phyloP scores from a whole-genome alignment of 2,113 vertebrate genomes.

The Agelaius phoeniceus region DNA sequence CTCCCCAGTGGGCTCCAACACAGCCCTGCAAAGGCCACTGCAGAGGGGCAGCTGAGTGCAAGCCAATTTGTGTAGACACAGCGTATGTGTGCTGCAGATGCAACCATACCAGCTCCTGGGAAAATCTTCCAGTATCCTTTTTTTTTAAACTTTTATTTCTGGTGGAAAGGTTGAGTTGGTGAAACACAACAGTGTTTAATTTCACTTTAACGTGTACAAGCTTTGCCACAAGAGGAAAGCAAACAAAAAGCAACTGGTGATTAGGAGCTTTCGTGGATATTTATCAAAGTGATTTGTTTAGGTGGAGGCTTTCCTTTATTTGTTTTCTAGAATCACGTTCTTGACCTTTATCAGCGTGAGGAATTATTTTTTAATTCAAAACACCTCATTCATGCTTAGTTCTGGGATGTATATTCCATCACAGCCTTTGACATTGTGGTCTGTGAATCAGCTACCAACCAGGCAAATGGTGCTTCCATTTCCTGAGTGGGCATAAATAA shows the following conservation, averaged over 20 bases:
- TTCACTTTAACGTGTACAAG: not conserved
- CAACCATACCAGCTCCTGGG: accelerated
- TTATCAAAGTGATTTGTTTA: not conserved
- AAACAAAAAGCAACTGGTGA: not conserved
- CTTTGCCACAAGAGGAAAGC: not conserved
- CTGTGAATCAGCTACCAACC: not conserved
- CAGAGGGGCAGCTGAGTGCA: not conserved
- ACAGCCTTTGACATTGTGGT: not conserved
- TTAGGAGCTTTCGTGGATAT: not conserved
- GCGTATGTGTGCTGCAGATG: accelerated
- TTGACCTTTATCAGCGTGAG: not conserved
- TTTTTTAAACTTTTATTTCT: not conserved
- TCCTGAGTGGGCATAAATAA: not conserved
- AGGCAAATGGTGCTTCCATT: not conserved
- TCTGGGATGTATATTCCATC: not conserved
- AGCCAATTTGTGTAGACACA: accelerated
- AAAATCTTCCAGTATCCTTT: not conserved
- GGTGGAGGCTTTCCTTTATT: not conserved
- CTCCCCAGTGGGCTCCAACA: not conserved
- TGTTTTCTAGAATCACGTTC: not conserved
- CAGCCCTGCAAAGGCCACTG: not conserved
- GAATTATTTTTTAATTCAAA: not conserved
- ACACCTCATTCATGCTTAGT: not conserved
- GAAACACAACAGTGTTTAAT: not conserved
- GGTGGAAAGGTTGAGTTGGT: not conserved